These are phyloP conservation scores for Pseudococcus viburni DNA, from an alignment of 2,888 invertebrate species.

Conservation along the genomic window DNA sequence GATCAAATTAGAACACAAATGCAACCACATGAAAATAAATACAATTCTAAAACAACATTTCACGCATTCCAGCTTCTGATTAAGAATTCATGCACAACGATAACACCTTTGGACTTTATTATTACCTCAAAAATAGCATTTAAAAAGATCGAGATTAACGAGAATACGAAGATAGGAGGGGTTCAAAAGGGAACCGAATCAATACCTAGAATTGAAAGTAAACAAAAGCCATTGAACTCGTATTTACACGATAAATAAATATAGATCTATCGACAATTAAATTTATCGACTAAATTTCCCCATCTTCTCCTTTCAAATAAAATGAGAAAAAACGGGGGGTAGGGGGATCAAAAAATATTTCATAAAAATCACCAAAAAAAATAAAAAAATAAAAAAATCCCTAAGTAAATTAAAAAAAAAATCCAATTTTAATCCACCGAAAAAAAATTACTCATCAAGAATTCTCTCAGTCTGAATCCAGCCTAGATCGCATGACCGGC, in stretches of 20 bases:
- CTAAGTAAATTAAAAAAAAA: not conserved
- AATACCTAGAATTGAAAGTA: slow-evolving; percentile 1
- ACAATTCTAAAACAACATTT: not conserved
- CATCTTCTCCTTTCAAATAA: not conserved
- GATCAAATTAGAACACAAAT: not conserved
- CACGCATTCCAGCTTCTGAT: slow-evolving; percentile 11
- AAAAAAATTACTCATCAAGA: not conserved
- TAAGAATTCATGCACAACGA: not conserved
- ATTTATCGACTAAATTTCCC: not conserved
- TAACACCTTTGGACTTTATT: slow-evolving; percentile 20
- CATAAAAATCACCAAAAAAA: not conserved
- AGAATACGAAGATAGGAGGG: not conserved
- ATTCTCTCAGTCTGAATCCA: not conserved
- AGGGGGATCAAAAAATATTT: not conserved
- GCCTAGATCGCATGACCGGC: not conserved
- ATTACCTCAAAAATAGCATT: not conserved
- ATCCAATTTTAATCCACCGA: not conserved
- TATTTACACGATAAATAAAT: not conserved
- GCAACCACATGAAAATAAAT: not conserved
- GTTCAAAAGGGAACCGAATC: not conserved
- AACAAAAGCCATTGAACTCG: slow-evolving; percentile 41
- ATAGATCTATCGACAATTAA: not conserved
- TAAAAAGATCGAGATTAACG: slow-evolving; percentile 38
- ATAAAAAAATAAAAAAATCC: not conserved
- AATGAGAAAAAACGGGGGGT: not conserved